Base-by-base conservation (phyloP, 1,140 invertebrate species). In the Drosophila elegans region DNA sequence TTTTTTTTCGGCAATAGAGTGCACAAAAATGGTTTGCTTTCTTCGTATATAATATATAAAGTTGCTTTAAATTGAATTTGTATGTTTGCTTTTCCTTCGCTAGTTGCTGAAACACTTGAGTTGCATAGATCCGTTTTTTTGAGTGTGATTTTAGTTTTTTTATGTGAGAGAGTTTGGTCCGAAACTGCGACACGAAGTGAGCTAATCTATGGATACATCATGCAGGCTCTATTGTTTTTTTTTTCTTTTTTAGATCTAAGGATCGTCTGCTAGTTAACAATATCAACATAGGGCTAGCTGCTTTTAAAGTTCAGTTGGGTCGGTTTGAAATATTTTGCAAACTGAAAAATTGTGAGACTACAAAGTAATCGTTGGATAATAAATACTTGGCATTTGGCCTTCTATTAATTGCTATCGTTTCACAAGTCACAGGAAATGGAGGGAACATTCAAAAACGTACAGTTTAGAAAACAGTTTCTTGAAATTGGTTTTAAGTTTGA, bases 201-300 rank as follows among this genome's bases (percentile, higher is more conserved):
- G 36, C 54, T 67, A 49, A 73, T 61, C 49, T 60, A 53, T 71
- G 44, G 29, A 53, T 67, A 63, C 52, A 46, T 52, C 52, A 80
- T 38, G 48, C 27, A 32, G 48, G 27, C 48, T 32, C n/a, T 16
- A 34, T n/a, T 7, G 29, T n/a, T 13, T 16, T n/a, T n/a, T n/a
- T 0, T 21, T 21, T 21, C 48, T 49, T 13, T 49, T 13, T 3
- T 1, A 27, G 56, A 46, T 38, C 56, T 13, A 36, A 32, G 56
- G 44, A 67, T 63, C 38, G 11, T 51, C 42, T 46, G 80, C 74
- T 80, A 84, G 78, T 86, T 86, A 85, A 81, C 82, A 86, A 85
- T 85, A 86, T 85, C 69, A 85, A 83, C 79, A 77, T 56, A 11
- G 12, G 45, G 34, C 46, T 41, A 61, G 57, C 57, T 42, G 59